A percentile compares a stretch with the other conserved stretches of the same genome.
Evolutionary conservation across 2,797 vertebrate genomes (phyloP).

Genomic region (Coracias cyanogaster): DNA sequence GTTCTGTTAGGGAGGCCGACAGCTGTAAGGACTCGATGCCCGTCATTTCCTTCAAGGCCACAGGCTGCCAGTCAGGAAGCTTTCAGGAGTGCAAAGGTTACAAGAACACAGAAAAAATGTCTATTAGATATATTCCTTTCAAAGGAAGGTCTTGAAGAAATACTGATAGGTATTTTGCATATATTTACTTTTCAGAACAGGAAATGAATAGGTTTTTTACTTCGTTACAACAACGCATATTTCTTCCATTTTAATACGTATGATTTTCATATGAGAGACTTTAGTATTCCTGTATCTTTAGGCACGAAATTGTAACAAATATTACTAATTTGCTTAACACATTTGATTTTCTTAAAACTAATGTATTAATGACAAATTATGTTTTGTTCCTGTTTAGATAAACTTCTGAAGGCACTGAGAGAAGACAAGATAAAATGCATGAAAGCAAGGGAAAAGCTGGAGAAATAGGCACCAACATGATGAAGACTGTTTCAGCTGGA

Average conservation of each 20-base stretch:
- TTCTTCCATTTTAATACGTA: background rate
- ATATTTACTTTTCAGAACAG: background rate
- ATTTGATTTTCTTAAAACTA: background rate
- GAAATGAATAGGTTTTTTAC: background rate
- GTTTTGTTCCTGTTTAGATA: slow-evolving; percentile 73
- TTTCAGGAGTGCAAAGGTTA: background rate
- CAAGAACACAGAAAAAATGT: background rate
- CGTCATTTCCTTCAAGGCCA: background rate
- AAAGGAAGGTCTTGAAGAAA: background rate
- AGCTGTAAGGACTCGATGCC: background rate
- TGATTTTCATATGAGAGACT: background rate
- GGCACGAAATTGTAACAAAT: background rate
- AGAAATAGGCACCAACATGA: slow-evolving; percentile 20
- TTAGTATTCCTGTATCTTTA: background rate
- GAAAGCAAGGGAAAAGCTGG: slow-evolving; percentile 64
- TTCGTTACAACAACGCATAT: background rate
- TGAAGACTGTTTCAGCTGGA: background rate
- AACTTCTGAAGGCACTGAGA: slow-evolving; percentile 72
- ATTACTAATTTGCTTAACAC: background rate
- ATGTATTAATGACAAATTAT: background rate
- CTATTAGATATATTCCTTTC: background rate
- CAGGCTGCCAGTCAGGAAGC: background rate
- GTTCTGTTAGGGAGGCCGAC: background rate
- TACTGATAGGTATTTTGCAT: background rate
- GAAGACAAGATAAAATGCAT: slow-evolving; percentile 76